Evolutionary conservation across 1,140 invertebrate genomes (phyloP), one percentile per base, ranked within the genome.

Genomic region (Battus philenor): DNA sequence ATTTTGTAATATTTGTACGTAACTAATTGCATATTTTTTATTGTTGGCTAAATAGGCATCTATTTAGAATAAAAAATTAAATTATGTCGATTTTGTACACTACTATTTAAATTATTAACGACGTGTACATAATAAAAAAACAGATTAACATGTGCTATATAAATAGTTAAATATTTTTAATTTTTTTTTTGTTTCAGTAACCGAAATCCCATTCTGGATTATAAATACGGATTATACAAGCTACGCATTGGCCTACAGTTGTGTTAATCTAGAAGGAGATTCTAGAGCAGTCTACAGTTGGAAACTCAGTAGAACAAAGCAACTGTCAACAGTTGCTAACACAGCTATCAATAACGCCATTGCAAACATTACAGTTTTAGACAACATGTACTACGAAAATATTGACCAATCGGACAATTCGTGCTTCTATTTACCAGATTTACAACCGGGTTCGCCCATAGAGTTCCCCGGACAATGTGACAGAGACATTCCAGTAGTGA

Each of bases 161-260:
- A n/a, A n/a, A n/a, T n/a, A n/a, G n/a, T n/a, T n/a, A n/a, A n/a
- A n/a, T n/a, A n/a, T n/a, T n/a, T n/a, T n/a, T n/a, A n/a, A n/a
- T n/a, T n/a, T n/a, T n/a, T n/a, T n/a, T n/a, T n/a, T n/a, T n/a
- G n/a, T 65, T 62, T 22, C 48, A 75, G 67, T 12, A 9, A 56
- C 60, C 6, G 36, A 47, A 12, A 58, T 73, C 4, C 62, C 62
- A 0, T 75, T 55, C 18, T 82, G 70, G 72, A 62, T 81, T 3
- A 30, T 81, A 11, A 46, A 11, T 13, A 74, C 68, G 0, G 61
- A 76, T 24, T 82, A 82, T 16, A 20, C 26, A 1, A 50, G 54
- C 9, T 79, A 72, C 20, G 68, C 73, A 2, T 47, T 82, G 15
- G 78, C 74, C 0, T 82, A 82, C 31, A 59, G 60, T 34, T 82